Conservation (phyloP, 2,113 vertebrate genomes). For the Channa argus region DNA sequence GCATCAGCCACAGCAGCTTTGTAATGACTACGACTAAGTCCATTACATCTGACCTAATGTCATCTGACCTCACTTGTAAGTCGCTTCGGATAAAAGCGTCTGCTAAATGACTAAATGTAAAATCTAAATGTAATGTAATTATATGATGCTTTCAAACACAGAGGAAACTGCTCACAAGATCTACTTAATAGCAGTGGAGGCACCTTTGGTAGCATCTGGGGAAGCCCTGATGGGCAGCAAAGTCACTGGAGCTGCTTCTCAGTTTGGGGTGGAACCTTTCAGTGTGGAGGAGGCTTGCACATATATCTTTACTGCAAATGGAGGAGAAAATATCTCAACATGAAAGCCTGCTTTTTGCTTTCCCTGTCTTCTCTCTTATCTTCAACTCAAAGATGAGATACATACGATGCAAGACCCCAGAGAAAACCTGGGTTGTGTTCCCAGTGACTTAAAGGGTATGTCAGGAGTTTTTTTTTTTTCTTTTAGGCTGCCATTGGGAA, state of each 20-base stretch:
- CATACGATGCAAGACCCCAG: not conserved
- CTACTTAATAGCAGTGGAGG: not conserved
- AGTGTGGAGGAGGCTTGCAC: slow-evolving; percentile 21
- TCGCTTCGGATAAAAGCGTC: too few relatives aligned
- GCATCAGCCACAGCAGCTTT: too few relatives aligned
- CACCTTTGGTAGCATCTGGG: not conserved
- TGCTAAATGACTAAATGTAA: too few relatives aligned
- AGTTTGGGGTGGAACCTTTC: not conserved
- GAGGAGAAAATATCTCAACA: slow-evolving; percentile 2
- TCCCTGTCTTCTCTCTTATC: not conserved
- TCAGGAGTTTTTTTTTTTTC: too few relatives aligned
- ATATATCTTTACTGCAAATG: not conserved
- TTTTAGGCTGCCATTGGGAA: too few relatives aligned
- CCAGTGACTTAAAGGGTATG: too few relatives aligned
- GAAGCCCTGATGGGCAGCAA: not conserved
- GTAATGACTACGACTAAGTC: too few relatives aligned
- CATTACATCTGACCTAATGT: not conserved
- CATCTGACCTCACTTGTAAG: too few relatives aligned
- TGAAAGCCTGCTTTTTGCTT: not conserved
- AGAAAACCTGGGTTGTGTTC: not conserved
- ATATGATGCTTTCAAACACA: too few relatives aligned
- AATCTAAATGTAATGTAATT: too few relatives aligned
- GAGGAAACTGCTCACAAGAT: not conserved
- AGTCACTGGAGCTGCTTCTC: not conserved
- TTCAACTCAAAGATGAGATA: not conserved